phyloP scores from a whole-genome alignment of 1,140 invertebrate species.

The Mamestra configurata region DNA sequence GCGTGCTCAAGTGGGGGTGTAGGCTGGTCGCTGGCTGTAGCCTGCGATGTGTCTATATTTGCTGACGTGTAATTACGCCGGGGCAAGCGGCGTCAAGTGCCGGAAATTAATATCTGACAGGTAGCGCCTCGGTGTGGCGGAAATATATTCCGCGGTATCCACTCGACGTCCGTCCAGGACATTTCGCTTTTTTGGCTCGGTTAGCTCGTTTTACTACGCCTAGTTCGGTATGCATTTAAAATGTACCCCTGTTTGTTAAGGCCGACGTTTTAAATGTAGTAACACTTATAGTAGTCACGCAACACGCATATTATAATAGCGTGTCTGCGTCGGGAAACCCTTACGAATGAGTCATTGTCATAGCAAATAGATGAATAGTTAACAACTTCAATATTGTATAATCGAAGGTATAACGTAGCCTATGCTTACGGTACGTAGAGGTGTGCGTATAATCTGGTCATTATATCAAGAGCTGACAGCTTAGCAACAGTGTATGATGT shows the following conservation, averaged over 20 bases:
- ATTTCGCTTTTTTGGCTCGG: neutral
- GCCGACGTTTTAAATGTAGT: constrained; percentile 7
- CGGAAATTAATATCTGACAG: constrained; percentile 84
- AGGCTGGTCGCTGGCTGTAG: constrained; percentile 26
- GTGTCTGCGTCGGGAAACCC: constrained; percentile 35
- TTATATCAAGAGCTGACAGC: neutral
- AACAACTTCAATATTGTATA: constrained; percentile 24
- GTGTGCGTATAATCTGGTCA: neutral
- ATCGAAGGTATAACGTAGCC: neutral
- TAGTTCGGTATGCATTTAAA: constrained; percentile 2
- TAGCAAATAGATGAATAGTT: constrained; percentile 23
- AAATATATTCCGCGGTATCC: constrained; percentile 52
- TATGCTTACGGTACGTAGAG: neutral
- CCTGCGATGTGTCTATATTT: constrained; percentile 63
- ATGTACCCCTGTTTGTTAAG: constrained; percentile 5
- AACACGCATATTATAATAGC: constrained; percentile 29
- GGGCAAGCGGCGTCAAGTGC: constrained; percentile 66
- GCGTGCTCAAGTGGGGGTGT: constrained; percentile 53
- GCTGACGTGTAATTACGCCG: constrained; percentile 69
- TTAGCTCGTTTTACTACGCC: neutral
- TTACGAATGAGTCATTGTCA: constrained; percentile 36
- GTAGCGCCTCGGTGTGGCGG: constrained; percentile 60
- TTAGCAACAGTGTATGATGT: neutral
- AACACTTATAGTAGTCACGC: constrained; percentile 34
- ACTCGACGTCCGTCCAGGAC: constrained; percentile 26